Evolutionary conservation across 2,888 invertebrate species (phyloP).

Genomic region (Acleris holmiana): DNA sequence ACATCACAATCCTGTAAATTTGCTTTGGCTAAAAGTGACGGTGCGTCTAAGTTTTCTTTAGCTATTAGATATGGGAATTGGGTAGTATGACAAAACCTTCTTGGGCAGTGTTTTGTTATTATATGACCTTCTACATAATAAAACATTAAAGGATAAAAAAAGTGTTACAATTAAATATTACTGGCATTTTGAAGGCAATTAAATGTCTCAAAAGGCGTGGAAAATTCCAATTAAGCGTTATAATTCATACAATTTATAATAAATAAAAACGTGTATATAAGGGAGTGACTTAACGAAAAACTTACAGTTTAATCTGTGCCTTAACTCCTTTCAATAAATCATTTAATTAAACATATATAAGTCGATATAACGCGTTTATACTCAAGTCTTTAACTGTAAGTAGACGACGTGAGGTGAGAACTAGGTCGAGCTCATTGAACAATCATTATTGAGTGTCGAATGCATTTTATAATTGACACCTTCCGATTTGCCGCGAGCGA

Average conservation of each 20-base stretch:
- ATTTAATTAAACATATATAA: not conserved
- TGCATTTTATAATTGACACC: slow-evolving; percentile 51
- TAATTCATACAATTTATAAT: slow-evolving; percentile 15
- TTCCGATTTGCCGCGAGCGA: slow-evolving; percentile 42
- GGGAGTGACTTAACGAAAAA: too few relatives aligned
- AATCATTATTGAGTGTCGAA: slow-evolving; percentile 49
- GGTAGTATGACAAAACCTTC: too few relatives aligned
- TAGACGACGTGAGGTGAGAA: slow-evolving; percentile 45
- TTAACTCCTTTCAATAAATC: not conserved
- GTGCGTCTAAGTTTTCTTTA: too few relatives aligned
- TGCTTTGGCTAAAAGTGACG: too few relatives aligned
- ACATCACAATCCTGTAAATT: too few relatives aligned
- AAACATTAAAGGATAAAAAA: too few relatives aligned
- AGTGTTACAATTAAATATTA: not conserved
- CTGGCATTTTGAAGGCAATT: not conserved
- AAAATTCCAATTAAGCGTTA: slow-evolving; percentile 5
- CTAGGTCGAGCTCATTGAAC: slow-evolving; percentile 40
- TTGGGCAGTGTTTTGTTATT: too few relatives aligned
- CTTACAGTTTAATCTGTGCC: too few relatives aligned
- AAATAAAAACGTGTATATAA: too few relatives aligned
- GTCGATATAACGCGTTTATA: not conserved
- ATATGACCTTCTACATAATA: too few relatives aligned
- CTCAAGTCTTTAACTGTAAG: too few relatives aligned
- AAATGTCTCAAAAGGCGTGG: not conserved
- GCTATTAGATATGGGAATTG: too few relatives aligned